A percentile compares a stretch with the other conserved stretches of the same genome.
Evolutionary conservation across 2,113 vertebrate species (phyloP).

Genomic region (Crocuta crocuta): DNA sequence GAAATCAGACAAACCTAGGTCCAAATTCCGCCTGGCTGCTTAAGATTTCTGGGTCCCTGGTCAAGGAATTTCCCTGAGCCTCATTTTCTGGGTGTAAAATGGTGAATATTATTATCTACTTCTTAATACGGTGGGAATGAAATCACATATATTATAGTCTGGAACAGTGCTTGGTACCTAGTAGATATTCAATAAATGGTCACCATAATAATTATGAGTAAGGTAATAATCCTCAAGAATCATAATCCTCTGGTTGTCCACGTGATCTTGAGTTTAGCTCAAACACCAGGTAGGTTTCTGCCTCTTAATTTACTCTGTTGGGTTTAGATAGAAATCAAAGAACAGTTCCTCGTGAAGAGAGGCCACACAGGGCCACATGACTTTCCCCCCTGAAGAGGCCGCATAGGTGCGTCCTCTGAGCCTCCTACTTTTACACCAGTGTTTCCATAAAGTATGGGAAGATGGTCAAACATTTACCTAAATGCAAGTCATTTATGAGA

Average conservation of each 20-base stretch:
- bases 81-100: not conserved
- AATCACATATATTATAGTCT: not conserved
- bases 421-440: not conserved
- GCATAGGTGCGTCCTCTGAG: fast-evolving
- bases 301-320: not conserved
- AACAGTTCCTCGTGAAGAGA: not conserved
- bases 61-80: not conserved
- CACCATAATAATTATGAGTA: not conserved
- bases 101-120: not conserved
- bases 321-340: not conserved
- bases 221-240: not conserved
- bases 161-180: not conserved
- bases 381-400: not conserved
- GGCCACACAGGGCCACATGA: not conserved
- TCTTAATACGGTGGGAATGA: not conserved
- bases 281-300: not conserved
- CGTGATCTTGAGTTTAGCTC: not conserved
- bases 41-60: not conserved
- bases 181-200: not conserved
- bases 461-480: not conserved
- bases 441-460: not conserved
- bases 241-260: not conserved
- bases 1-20: not conserved
- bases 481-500: not conserved
- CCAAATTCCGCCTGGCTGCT: not conserved